Conservation (phyloP, 2,888 invertebrate species). For the Diloba caeruleocephala region DNA sequence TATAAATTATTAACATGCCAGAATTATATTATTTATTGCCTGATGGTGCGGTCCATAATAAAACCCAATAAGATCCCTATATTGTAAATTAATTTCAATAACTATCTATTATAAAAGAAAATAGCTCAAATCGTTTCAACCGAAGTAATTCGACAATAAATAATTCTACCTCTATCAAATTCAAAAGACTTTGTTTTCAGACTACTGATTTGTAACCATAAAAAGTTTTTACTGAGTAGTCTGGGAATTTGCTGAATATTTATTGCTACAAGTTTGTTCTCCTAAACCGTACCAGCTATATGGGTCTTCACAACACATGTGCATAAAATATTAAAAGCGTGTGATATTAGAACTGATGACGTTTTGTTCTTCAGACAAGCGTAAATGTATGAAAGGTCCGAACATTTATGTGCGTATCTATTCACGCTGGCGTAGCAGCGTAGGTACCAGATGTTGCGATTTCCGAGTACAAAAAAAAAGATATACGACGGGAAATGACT, state of each 20-base stretch:
- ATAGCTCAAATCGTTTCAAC: no score
- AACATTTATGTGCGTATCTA: conserved; percentile 60
- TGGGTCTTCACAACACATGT: conserved; percentile 15
- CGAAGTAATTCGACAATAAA: no score
- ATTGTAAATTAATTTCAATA: no score
- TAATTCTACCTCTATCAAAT: no score
- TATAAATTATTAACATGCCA: conserved; percentile 8
- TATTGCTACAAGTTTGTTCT: neutral
- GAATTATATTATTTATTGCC: conserved; percentile 27
- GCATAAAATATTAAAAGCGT: conserved; percentile 43
- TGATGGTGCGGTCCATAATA: conserved; percentile 4
- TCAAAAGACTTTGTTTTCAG: no score
- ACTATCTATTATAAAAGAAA: no score
- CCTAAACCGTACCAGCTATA: neutral
- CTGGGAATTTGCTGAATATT: neutral
- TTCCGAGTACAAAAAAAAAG: conserved; percentile 79
- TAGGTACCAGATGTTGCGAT: conserved; percentile 84
- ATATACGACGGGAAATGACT: conserved; percentile 84
- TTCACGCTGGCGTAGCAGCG: conserved; percentile 60
- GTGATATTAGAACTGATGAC: conserved; percentile 49
- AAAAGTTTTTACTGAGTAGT: neutral
- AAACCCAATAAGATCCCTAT: conserved; percentile 4
- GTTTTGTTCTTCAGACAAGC: conserved; percentile 60
- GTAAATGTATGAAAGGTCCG: conserved; percentile 61
- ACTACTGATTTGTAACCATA: no score